Conservation (phyloP, 2,888 invertebrate genomes). For the Desoria tigrina region DNA sequence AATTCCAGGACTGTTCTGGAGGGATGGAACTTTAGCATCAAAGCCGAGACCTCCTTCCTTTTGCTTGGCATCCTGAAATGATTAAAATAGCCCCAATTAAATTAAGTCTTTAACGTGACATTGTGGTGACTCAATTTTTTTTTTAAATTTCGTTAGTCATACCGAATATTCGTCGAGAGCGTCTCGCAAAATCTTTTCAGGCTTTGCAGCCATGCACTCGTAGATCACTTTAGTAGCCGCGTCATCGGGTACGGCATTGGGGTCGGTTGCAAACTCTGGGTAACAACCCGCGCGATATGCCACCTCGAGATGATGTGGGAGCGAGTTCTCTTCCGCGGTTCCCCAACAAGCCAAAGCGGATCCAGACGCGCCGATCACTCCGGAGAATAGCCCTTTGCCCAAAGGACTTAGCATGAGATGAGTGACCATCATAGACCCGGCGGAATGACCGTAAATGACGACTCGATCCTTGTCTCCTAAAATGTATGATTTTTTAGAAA, state of each 20-base stretch:
- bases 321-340: slow-evolving; percentile 15
- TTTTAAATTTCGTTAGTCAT: too few relatives aligned
- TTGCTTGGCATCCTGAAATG: slow-evolving; percentile 5
- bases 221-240: slow-evolving; percentile 17
- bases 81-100: too few relatives aligned
- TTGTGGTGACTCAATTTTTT: too few relatives aligned
- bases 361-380: slow-evolving; percentile 36
- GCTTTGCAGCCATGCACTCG: slow-evolving; percentile 22
- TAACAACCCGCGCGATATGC: slow-evolving; percentile 29
- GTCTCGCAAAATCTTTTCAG: slow-evolving; percentile 9
- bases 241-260: not conserved
- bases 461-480: slow-evolving; percentile 24
- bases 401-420: slow-evolving; percentile 33
- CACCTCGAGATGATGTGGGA: slow-evolving; percentile 38
- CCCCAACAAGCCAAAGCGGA: slow-evolving; percentile 36
- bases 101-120: too few relatives aligned
- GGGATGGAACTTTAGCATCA: slow-evolving; percentile 33
- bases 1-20: slow-evolving; percentile 23
- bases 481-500: not conserved
- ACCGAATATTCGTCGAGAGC: slow-evolving; percentile 30
- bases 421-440: slow-evolving; percentile 31
- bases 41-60: slow-evolving; percentile 32
- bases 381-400: slow-evolving; percentile 23
- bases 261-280: not conserved
- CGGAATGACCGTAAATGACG: slow-evolving; percentile 29